Evolutionary conservation across 1,140 invertebrate genomes (phyloP).

Genomic region (Diorhabda elongata): DNA sequence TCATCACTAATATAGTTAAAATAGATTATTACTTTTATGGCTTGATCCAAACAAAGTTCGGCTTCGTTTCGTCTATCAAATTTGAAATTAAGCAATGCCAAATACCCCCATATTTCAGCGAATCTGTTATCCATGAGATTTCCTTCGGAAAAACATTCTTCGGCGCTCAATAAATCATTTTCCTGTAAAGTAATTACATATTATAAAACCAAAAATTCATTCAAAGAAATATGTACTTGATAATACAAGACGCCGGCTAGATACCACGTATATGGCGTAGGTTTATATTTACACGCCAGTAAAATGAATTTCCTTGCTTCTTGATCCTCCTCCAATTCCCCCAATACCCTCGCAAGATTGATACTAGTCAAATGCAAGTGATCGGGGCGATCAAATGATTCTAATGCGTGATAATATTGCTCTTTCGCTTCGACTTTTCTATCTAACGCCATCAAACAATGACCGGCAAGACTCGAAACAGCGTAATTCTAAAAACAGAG

Average conservation of each 20-base stretch:
- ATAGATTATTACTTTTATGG: constrained; percentile 26
- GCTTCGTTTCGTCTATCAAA: constrained; percentile 34
- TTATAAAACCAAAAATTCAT: not conserved
- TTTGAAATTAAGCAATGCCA: constrained; percentile 41
- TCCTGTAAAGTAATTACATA: constrained; percentile 23
- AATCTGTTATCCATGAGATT: constrained; percentile 39
- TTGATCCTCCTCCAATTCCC: constrained; percentile 29
- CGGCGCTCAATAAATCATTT: constrained; percentile 40
- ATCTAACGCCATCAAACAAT: constrained; percentile 30
- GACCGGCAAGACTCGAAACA: constrained; percentile 33
- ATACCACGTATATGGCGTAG: constrained; percentile 41
- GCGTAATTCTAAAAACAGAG: constrained; percentile 30
- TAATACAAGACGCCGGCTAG: constrained; percentile 37
- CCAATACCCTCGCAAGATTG: constrained; percentile 28
- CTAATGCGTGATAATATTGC: constrained; percentile 34
- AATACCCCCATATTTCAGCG: constrained; percentile 41
- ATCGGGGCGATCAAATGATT: constrained; percentile 36
- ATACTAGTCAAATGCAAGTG: constrained; percentile 39
- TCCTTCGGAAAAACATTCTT: constrained; percentile 41
- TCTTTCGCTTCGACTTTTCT: constrained; percentile 32
- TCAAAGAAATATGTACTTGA: constrained; percentile 10
- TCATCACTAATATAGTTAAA: not conserved
- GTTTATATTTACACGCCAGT: constrained; percentile 37
- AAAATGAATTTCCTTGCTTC: constrained; percentile 36
- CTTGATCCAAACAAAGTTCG: constrained; percentile 39